Evolutionary conservation across 2,888 invertebrate species (phyloP), one percentile per base, ranked within the genome.

Genomic region (Drosophila testacea): DNA sequence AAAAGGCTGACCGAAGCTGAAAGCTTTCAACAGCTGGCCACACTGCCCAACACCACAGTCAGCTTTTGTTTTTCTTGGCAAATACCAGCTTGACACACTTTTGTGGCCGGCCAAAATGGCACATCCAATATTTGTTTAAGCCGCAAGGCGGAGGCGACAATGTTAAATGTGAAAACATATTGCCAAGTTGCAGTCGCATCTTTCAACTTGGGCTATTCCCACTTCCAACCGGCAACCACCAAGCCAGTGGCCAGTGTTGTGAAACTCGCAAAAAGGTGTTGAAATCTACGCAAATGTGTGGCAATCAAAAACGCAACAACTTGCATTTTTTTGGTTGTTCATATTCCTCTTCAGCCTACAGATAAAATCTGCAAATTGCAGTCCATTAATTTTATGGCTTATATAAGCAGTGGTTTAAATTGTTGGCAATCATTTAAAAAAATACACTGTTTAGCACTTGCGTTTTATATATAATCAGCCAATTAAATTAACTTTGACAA

Each of bases 31-130:
- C 64, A 73, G 73, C 73, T 77, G 75, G 55, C 50, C 56, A 46
- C 55, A 62, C 48, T 62, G 30, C 27, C 13, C 32, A 32, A 10
- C 13, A 22, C 10, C 13, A 22, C 10, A 4, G 50, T n/a, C 36
- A 46, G 38, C 65, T 7, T 65, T 69, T 77, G 74, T 73, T 77
- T 69, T 67, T 78, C 60, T 69, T 73, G 63, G 57, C 74, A 62
- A 74, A 77, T 39, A 65, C 16, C 57, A 27, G 73, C 70, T 63
- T 83, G 88, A 78, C 83, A 88, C 86, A 83, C 80, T 83, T 85
- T 75, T 48, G 62, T 41, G 28, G n/a, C 34, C 38, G 52, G 55
- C 52, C 67, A 68, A 78, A 78, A 68, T 60, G 74, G 73, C 84
- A 76, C 77, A 69, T 52, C 13, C 63, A 78, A 78, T 75, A 79